Base-by-base conservation (phyloP, 2,888 invertebrate genomes). In the Cepaea hortensis region DNA sequence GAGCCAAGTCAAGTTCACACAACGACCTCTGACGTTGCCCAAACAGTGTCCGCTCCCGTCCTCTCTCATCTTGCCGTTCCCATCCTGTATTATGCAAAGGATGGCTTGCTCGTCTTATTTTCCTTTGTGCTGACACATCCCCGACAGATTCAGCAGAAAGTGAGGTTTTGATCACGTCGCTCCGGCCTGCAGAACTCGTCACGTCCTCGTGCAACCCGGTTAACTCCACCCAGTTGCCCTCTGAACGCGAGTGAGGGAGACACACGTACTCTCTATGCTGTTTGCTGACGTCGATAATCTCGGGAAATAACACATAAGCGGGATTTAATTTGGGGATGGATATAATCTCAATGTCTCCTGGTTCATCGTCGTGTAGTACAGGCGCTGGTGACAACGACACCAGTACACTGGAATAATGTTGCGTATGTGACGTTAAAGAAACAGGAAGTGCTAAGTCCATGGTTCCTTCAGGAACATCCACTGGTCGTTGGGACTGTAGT, bases 1-100 rank as follows among this genome's bases (percentile, higher is more conserved):
- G 85, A 35, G 85, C 85, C 9, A 86, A 76, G 68, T 76, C 68
- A 62, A 86, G 85, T 46, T 86, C 85, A 9, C 76, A 62, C 9
- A 65, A 65, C 9, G 85, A 81, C 61, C 80, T 73, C 55, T 72
- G 61, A 50, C 35, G 79, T 3, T 11, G 5, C n/a, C 35, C 62
- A 23, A 62, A 55, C 55, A 9, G 55, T 23, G 48, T 50, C 20
- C n/a, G 55, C 11, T 46, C 35, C 15, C 20, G 5, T 23, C 5
- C 3, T n/a, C n/a, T n/a, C 23, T 61, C 62, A 61, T 18, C 46
- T 1, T 20, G 15, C 50, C 73, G n/a, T 15, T 85, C 85, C 85
- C 85, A 86, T n/a, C 85, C 85, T 18, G 75, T 35, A 23, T 86
- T 86, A 50, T 81, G 85, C 5, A 85, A 48, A 11, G 80, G 85